These are phyloP conservation scores for Potamilus streckersoni DNA, from an alignment of 1,140 invertebrate species.

Conservation along the genomic window DNA sequence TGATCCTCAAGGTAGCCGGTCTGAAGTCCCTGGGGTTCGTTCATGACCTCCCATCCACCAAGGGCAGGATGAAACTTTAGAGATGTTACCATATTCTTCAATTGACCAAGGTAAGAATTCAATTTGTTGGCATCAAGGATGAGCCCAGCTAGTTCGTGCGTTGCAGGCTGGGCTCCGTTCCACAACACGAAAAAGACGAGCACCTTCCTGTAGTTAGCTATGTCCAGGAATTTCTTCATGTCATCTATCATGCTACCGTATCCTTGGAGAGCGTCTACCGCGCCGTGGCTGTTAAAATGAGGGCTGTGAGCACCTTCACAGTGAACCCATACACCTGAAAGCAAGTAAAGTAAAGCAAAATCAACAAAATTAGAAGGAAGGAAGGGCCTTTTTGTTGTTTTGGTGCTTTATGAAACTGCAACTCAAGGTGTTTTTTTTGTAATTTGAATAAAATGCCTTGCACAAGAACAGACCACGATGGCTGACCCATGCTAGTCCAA, in stretches of 20 bases:
- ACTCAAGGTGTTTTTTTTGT: no score
- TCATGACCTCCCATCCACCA: constrained; percentile 68
- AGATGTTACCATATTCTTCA: constrained; percentile 58
- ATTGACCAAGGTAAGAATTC: constrained; percentile 66
- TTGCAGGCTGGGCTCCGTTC: constrained; percentile 63
- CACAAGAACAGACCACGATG: no score
- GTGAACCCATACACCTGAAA: constrained; percentile 67
- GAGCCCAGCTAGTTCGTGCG: constrained; percentile 36
- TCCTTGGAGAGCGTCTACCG: constrained; percentile 39
- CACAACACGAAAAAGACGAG: constrained; percentile 65
- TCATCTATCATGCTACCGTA: constrained; percentile 46
- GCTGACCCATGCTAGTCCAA: no score
- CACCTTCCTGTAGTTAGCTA: constrained; percentile 51
- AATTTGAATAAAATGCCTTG: no score
- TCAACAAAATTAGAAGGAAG: no score
- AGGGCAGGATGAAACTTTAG: constrained; percentile 64
- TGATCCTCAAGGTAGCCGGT: no score
- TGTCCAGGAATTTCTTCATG: constrained; percentile 38
- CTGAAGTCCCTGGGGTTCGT: constrained; percentile 64
- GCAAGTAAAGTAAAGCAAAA: no score
- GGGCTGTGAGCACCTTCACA: constrained; percentile 65
- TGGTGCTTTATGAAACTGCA: no score
- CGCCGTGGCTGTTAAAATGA: constrained; percentile 40
- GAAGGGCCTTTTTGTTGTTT: no score
- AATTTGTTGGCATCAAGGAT: constrained; percentile 65